These are phyloP conservation scores for Tribolium freemani DNA, from an alignment of 2,888 invertebrate genomes.

Conservation along the genomic window DNA sequence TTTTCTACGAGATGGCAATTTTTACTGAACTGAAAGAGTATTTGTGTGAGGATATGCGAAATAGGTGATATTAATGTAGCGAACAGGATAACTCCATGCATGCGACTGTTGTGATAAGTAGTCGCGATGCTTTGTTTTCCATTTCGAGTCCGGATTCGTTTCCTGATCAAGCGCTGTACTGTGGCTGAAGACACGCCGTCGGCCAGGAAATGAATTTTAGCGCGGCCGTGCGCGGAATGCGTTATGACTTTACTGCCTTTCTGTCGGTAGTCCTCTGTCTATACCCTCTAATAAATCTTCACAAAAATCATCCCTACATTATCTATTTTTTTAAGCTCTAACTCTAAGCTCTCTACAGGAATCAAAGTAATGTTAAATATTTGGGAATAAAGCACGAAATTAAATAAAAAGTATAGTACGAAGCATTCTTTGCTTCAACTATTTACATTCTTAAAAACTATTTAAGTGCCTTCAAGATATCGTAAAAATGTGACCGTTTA, in stretches of 20 bases:
- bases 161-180: slow-evolving; percentile 62
- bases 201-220: slow-evolving; percentile 68
- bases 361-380: too few species aligned
- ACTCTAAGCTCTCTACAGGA: too few species aligned
- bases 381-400: too few species aligned
- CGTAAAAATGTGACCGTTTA: too few species aligned
- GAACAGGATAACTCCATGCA: slow-evolving; percentile 44
- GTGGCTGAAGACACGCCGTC: slow-evolving; percentile 63
- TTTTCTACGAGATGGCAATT: slow-evolving; percentile 12
- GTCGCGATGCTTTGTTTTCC: slow-evolving; percentile 63
- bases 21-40: slow-evolving; percentile 20
- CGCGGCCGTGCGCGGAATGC: slow-evolving; percentile 58
- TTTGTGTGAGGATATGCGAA: slow-evolving; percentile 25
- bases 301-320: slow-evolving; percentile 24
- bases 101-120: slow-evolving; percentile 54
- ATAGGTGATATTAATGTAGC: slow-evolving; percentile 46
- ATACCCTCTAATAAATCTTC: slow-evolving; percentile 38
- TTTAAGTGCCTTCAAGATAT: too few species aligned
- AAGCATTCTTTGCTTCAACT: too few species aligned
- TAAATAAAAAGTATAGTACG: too few species aligned
- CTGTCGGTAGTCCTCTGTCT: slow-evolving; percentile 29
- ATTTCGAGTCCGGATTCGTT: slow-evolving; percentile 65
- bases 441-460: too few species aligned
- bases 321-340: slow-evolving; percentile 7
- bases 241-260: slow-evolving; percentile 39